These are phyloP conservation scores for Megaceryle alcyon DNA, from an alignment of 2,797 vertebrate genomes.

Conservation along the genomic window DNA sequence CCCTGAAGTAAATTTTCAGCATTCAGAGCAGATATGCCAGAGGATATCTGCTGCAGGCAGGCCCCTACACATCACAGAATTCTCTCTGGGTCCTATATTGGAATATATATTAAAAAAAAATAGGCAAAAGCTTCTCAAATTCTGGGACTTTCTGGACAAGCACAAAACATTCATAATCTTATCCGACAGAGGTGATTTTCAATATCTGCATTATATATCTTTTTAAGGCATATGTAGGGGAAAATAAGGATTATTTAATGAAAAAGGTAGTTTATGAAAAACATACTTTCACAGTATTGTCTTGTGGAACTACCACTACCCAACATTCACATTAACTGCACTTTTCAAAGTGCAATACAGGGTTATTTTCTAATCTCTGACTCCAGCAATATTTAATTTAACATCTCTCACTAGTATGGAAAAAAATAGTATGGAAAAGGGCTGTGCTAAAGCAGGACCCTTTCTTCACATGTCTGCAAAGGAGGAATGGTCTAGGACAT, in stretches of 20 bases:
- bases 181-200: not conserved
- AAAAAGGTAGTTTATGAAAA: not conserved
- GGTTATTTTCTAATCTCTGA: not conserved
- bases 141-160: not conserved
- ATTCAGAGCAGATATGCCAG: not conserved
- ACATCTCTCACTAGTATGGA: not conserved
- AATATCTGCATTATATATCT: not conserved
- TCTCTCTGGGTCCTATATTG: not conserved
- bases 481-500: not conserved
- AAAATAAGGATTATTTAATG: not conserved
- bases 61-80: not conserved
- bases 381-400: not conserved
- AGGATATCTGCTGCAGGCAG: not conserved
- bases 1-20: not conserved
- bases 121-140: not conserved
- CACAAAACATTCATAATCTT: not conserved
- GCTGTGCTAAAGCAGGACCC: not conserved
- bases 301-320: not conserved
- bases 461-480: not conserved
- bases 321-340: not conserved
- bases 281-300: not conserved
- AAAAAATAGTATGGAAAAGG: not conserved
- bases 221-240: not conserved
- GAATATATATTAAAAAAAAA: not conserved
- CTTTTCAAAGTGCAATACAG: not conserved